Base-by-base conservation (phyloP, 2,888 invertebrate genomes). In the Junonia oenone region DNA sequence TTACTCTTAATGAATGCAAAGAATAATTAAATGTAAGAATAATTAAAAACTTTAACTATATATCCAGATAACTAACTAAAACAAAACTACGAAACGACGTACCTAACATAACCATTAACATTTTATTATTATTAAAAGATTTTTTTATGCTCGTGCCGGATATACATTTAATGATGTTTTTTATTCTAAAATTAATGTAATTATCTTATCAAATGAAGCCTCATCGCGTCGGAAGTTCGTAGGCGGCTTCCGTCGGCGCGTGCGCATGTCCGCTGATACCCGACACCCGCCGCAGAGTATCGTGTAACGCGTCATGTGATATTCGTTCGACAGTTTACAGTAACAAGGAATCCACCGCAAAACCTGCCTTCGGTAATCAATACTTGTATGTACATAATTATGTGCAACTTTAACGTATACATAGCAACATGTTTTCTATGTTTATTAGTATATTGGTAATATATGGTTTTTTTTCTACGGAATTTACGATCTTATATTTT, bases 171-270 rank as follows among this genome's bases (percentile, higher is more conserved):
- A 13, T 46, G 9, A 29, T 38, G 13, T 26, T 45, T 49, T 51
- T 22, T 19, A n/a, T n/a, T n/a, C n/a, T 6, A 19, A 15, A 22
- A 52, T n/a, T 37, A 14, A 22, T 46, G 15, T 27, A 17, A 55
- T 53, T 56, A 51, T 59, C 51, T 51, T 49, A 55, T 61, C 63
- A 56, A 57, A 45, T 78, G 86, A 88, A 87, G 75, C 85, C 88
- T 78, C 85, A 84, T 87, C 85, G 72, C 71, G 77, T 78, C 77
- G 86, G 84, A 85, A 79, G 73, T 67, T 63, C 47, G 73, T 77
- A 72, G 81, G 81, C 72, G 77, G 75, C 77, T 82, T 86, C 86
- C 87, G 81, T 68, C 76, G 72, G 73, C 83, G 82, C 84, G 78
- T 77, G 84, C 83, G 83, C 84, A 79, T 58, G 62, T 64, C 61